phyloP scores from a whole-genome alignment of 2,113 vertebrate genomes.

The Callipepla squamata region DNA sequence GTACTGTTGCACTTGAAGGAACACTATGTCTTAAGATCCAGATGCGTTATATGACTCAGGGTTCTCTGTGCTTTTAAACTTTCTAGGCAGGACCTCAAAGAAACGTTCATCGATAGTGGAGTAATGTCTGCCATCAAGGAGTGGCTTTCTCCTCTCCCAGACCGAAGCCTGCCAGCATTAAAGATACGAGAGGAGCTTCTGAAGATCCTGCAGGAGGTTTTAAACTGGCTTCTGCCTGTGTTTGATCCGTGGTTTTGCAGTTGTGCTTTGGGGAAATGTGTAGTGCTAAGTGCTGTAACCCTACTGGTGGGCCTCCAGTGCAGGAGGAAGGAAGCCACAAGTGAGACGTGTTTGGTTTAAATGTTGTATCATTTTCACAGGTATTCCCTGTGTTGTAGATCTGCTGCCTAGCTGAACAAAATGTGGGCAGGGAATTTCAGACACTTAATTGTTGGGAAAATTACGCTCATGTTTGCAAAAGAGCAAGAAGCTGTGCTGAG shows the following conservation, averaged over 20 bases:
- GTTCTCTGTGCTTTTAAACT: constrained; percentile 36
- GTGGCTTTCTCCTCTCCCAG: constrained; percentile 97
- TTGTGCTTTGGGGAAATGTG: neutral
- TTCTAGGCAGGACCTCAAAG: constrained; percentile 94
- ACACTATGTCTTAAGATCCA: neutral
- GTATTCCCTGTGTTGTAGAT: neutral
- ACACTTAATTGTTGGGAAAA: neutral
- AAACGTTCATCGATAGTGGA: constrained; percentile 98
- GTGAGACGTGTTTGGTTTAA: neutral
- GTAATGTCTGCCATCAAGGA: constrained; percentile 99
- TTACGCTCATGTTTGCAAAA: neutral
- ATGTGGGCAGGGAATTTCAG: neutral
- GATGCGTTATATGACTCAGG: neutral
- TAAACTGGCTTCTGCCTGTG: constrained; percentile 1
- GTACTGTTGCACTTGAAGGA: neutral
- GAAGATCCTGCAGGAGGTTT: constrained; percentile 94
- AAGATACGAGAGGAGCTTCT: constrained; percentile 94
- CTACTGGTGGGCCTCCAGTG: neutral
- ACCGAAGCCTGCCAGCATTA: constrained; percentile 93
- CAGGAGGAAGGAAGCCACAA: neutral
- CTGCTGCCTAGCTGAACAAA: neutral
- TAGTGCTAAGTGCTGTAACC: neutral
- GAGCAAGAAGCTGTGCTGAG: neutral
- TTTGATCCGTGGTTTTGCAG: neutral
- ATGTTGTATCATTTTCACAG: neutral